Evolutionary conservation across 2,797 vertebrate genomes (phyloP), one percentile per base, ranked within the genome.

Genomic region (Pagetopsis macropterus): DNA sequence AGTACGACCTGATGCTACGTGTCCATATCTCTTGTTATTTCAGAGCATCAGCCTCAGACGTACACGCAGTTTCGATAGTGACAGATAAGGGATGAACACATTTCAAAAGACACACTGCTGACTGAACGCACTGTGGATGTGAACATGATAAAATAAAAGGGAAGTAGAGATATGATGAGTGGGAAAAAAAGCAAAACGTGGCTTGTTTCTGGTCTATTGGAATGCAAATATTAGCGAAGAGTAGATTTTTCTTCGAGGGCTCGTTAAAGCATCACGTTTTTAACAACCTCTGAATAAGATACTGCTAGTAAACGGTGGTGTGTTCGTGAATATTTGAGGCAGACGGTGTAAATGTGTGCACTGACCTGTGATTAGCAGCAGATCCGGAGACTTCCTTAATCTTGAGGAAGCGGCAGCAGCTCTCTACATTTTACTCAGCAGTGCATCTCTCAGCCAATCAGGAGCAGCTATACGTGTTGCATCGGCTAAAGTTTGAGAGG

Each of bases 391-490:
- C 72, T 78, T 67, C 44, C 65, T 65, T 66, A 56, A 41, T 80
- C 60, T 79, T 57, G 14, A 88, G 16, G 58, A 54, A 9, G 19
- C 31, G 17, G 59, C 12, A 16, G 23, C 3, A 16, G 70, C 56
- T 41, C 54, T 72, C 58, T 67, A 31, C 48, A 31, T 41, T 65
- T 43, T 60, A 50, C 81, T 86, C 79, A 68, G 79, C 74, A 51
- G 11, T 71, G 73, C 64, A 2, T 65, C 65, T 60, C 69, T 86
- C 76, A 58, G 84, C 93, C 93, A 93, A 94, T 92, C 90, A 84
- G 60, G 66, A 48, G 5, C 7, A 13, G 19, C 4, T 50, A 82
- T 16, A 71, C 64, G 61, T 84, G 67, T 73, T 23, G 64, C 57
- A 17, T 16, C 17, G 49, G 21, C 50, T 11, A 5, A 62, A 15